phyloP scores from a whole-genome alignment of 2,888 invertebrate species.

The Anorthoa munda region DNA sequence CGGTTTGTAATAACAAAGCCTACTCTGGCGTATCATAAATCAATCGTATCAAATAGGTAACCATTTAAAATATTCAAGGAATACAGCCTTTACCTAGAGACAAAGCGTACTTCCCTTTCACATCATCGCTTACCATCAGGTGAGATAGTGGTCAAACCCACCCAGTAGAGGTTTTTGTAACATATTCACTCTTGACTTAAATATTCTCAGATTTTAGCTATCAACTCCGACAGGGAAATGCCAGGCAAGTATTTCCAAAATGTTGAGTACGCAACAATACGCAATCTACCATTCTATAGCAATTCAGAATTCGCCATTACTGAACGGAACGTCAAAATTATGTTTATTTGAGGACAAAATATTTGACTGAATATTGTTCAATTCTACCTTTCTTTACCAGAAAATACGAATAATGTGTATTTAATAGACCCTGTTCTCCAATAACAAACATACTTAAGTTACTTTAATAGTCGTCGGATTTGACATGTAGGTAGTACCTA shows the following conservation, averaged over 20 bases:
- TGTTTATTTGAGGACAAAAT: neutral
- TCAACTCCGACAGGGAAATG: neutral
- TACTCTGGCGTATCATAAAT: neutral
- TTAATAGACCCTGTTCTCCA: neutral
- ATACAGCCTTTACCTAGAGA: neutral
- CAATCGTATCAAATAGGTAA: no score
- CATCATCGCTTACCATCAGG: no score
- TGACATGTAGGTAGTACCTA: neutral
- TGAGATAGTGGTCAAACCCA: no score
- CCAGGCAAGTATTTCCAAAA: neutral
- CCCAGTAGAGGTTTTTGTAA: no score
- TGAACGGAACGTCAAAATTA: neutral
- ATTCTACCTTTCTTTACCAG: neutral
- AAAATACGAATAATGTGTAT: neutral
- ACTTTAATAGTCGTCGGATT: neutral
- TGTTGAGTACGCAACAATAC: neutral
- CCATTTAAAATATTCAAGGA: neutral
- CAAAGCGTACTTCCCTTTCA: no score
- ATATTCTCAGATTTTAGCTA: no score
- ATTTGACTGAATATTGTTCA: neutral
- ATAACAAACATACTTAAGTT: constrained; percentile 26
- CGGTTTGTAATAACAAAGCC: neutral
- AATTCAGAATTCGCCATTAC: neutral
- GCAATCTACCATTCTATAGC: neutral
- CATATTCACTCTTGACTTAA: neutral